Conservation (phyloP, 2,113 vertebrate species). For the Leucopternis melanops region DNA sequence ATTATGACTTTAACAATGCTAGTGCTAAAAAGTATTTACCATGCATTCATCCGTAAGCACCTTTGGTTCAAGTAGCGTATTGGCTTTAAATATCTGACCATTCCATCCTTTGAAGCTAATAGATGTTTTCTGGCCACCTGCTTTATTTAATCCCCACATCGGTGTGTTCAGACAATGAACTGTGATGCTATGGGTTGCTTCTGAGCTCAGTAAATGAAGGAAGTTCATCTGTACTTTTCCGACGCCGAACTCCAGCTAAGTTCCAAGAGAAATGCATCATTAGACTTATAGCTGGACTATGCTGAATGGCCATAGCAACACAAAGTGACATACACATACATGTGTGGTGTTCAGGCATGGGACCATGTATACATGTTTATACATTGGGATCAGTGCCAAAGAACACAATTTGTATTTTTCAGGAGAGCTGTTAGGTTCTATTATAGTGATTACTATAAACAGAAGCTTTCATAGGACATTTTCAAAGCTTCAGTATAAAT, state of each 20-base stretch:
- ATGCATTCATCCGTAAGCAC: slow-evolving; percentile 88
- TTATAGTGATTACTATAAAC: neutral
- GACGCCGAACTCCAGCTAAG: slow-evolving; percentile 84
- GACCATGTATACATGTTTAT: neutral
- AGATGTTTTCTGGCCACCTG: slow-evolving; percentile 43
- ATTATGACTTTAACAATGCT: neutral
- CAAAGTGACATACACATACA: neutral
- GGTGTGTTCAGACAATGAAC: slow-evolving; percentile 84
- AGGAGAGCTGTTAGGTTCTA: neutral
- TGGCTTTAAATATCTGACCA: slow-evolving; percentile 84
- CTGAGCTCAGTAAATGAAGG: slow-evolving; percentile 92
- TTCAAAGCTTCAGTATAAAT: slow-evolving; percentile 4
- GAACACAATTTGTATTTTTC: neutral
- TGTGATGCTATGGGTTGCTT: slow-evolving; percentile 86
- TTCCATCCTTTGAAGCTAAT: slow-evolving; percentile 91
- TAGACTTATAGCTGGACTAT: neutral
- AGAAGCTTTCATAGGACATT: neutral
- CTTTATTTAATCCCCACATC: slow-evolving; percentile 40
- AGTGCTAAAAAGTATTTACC: slow-evolving; percentile 70
- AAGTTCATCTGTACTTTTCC: slow-evolving; percentile 99
- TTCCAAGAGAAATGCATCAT: slow-evolving; percentile 1
- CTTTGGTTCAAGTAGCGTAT: slow-evolving; percentile 81
- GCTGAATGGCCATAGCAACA: neutral
- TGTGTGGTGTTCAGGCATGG: neutral
- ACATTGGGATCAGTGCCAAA: neutral